phyloP scores from a whole-genome alignment of 2,888 invertebrate genomes.

The Agonopterix alstromeriana region DNA sequence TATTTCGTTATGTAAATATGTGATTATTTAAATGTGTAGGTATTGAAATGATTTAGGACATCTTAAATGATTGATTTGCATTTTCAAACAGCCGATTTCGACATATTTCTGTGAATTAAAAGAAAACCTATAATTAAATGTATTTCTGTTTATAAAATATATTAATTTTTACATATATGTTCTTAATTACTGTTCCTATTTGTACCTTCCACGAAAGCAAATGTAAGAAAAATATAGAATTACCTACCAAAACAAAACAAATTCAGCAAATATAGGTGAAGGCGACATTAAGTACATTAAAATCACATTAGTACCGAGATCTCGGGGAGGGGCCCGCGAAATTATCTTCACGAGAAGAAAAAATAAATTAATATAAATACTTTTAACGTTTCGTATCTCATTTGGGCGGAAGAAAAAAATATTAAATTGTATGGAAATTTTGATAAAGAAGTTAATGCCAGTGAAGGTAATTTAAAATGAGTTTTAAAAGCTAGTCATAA shows the following conservation, averaged over 20 bases:
- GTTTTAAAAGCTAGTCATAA: too few relatives aligned
- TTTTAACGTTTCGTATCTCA: constrained; percentile 51
- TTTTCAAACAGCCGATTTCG: too few relatives aligned
- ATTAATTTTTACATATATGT: too few relatives aligned
- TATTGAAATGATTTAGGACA: too few relatives aligned
- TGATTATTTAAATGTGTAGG: too few relatives aligned
- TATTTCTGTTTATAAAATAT: too few relatives aligned
- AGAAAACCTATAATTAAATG: too few relatives aligned
- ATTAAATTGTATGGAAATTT: constrained; percentile 65
- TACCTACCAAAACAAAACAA: constrained; percentile 31
- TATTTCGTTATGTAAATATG: too few relatives aligned
- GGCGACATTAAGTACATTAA: constrained; percentile 69
- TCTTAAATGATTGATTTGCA: too few relatives aligned
- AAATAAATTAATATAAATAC: constrained; percentile 58
- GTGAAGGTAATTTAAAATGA: too few relatives aligned
- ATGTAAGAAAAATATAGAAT: constrained; percentile 14
- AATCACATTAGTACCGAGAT: constrained; percentile 71
- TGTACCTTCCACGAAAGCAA: neutral
- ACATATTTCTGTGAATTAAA: too few relatives aligned
- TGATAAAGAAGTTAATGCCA: constrained; percentile 31
- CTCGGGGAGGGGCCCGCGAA: constrained; percentile 50
- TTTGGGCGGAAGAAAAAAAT: constrained; percentile 46
- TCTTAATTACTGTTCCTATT: too few relatives aligned
- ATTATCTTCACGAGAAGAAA: constrained; percentile 59
- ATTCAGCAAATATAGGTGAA: constrained; percentile 57